Percentiles rank a stretch among this genome's conserved stretches.
Evolutionary conservation across 1,140 invertebrate genomes (phyloP).

Genomic region (Stenopsyche tienmushanensis): DNA sequence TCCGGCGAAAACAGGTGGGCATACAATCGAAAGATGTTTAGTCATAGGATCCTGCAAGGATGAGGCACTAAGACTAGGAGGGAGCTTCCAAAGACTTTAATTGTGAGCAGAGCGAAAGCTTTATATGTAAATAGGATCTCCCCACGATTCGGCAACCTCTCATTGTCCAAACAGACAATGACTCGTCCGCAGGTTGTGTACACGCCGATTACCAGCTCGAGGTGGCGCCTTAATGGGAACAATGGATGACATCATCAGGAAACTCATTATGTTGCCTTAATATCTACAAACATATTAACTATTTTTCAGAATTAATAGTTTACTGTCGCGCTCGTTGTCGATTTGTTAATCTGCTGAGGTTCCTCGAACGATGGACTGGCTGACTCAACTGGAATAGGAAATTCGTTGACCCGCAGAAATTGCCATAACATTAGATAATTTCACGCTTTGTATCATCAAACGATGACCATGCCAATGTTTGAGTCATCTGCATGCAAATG

Average conservation of each 20-base stretch:
- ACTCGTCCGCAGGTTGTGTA: not conserved
- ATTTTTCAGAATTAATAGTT: not conserved
- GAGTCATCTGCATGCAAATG: too few relatives aligned
- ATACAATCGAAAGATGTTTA: too few relatives aligned
- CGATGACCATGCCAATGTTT: too few relatives aligned
- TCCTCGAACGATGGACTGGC: too few relatives aligned
- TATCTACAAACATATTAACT: not conserved
- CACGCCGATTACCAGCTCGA: not conserved
- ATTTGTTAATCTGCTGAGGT: too few relatives aligned
- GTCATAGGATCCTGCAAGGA: too few relatives aligned
- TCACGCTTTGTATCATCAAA: too few relatives aligned
- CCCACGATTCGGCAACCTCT: constrained; percentile 8
- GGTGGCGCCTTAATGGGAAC: constrained; percentile 24
- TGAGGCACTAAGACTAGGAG: not conserved
- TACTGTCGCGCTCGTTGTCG: not conserved
- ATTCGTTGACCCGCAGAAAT: too few relatives aligned
- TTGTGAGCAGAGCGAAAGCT: not conserved
- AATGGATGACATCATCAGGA: constrained; percentile 17
- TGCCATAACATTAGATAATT: too few relatives aligned
- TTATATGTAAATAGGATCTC: constrained; percentile 15
- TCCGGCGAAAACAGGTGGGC: too few relatives aligned
- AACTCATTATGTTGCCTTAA: not conserved
- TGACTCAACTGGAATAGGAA: too few relatives aligned
- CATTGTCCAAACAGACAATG: constrained; percentile 18
- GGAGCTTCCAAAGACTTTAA: not conserved